Evolutionary conservation across 1,140 invertebrate genomes (phyloP).

Genomic region (Diachasmimorpha longicaudata): DNA sequence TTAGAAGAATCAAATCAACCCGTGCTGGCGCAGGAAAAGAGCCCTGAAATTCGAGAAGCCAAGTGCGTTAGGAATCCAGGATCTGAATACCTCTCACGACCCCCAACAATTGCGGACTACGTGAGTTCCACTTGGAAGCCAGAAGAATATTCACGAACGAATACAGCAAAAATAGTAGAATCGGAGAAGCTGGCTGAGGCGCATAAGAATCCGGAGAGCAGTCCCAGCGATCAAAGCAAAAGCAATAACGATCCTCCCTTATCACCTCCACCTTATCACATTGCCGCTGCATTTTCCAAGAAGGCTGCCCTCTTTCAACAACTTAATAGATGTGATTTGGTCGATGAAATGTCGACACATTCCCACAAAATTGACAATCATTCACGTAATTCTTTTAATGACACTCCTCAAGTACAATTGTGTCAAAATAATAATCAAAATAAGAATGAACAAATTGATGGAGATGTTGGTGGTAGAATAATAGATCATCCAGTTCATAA

Average conservation of each 20-base stretch:
- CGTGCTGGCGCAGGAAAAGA: constrained; percentile 53
- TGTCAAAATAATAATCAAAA: constrained; percentile 18
- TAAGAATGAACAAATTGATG: constrained; percentile 15
- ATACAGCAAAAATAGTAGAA: constrained; percentile 57
- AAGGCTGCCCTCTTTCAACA: constrained; percentile 65
- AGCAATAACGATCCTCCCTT: constrained; percentile 42
- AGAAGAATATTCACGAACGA: constrained; percentile 56
- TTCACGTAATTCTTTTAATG: constrained; percentile 8
- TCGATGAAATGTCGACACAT: not conserved
- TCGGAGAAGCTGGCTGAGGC: constrained; percentile 54
- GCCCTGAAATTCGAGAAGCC: constrained; percentile 56
- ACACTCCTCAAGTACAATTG: not conserved
- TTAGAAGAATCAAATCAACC: constrained; percentile 45
- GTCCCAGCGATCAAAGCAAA: constrained; percentile 33
- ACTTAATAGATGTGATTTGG: constrained; percentile 43
- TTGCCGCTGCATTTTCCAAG: constrained; percentile 73
- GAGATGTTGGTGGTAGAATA: not conserved
- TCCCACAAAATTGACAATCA: constrained; percentile 20
- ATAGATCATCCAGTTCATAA: not conserved
- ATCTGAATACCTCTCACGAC: constrained; percentile 48
- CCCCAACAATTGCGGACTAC: constrained; percentile 54
- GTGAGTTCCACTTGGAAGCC: constrained; percentile 59
- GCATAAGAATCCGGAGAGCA: constrained; percentile 38
- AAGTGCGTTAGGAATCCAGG: constrained; percentile 55
- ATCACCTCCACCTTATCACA: constrained; percentile 72